Conservation (phyloP, 1,140 invertebrate genomes). For the Penaeus chinensis region DNA sequence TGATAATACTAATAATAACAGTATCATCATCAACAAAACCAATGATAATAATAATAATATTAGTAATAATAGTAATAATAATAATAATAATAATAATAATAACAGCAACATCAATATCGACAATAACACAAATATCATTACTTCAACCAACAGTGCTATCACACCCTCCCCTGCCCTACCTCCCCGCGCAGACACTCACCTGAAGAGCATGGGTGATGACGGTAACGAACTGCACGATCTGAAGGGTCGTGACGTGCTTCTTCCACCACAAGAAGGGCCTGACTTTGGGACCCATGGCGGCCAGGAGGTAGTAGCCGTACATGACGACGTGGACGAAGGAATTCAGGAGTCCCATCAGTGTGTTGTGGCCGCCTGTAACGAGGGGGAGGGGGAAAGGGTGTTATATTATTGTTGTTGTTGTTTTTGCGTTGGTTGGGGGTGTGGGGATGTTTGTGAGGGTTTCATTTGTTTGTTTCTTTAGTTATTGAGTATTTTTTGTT, state of each 20-base stretch:
- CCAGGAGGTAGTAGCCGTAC: conserved; percentile 92
- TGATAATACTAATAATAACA: no score
- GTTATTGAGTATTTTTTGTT: no score
- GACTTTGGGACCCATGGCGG: conserved; percentile 83
- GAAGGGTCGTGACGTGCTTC: conserved; percentile 88
- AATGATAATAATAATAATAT: no score
- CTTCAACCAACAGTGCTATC: no score
- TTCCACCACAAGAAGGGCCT: conserved; percentile 92
- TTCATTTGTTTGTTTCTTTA: no score
- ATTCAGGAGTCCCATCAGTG: conserved; percentile 69
- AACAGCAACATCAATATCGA: no score
- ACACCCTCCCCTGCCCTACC: no score
- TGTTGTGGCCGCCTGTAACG: conserved; percentile 57
- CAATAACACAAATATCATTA: no score
- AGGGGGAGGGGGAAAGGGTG: neutral
- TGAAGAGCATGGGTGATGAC: conserved; percentile 38
- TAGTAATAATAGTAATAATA: no score
- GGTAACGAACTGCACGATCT: conserved; percentile 78
- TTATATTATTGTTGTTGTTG: neutral
- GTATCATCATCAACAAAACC: no score
- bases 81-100: no score
- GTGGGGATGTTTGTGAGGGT: neutral
- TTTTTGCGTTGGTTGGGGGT: neutral
- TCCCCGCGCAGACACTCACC: neutral
- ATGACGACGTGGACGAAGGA: conserved; percentile 80